phyloP scores from a whole-genome alignment of 2,797 vertebrate species.

The Sebastes cheni region DNA sequence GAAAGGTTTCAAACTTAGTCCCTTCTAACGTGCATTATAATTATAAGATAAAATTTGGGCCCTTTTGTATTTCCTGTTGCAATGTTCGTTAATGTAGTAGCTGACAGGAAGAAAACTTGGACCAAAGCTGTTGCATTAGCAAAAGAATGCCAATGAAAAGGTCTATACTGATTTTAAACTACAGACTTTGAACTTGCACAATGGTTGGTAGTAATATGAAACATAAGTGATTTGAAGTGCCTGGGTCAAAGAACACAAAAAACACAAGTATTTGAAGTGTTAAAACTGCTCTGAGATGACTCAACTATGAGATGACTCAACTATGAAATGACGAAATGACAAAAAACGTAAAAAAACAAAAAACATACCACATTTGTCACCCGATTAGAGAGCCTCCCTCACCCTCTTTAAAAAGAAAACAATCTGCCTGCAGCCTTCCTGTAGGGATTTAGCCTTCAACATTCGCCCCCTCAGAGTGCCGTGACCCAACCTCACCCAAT shows the following conservation, averaged over 20 bases:
- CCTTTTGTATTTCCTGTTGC: too few species aligned
- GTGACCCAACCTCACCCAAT: slow-evolving; percentile 28
- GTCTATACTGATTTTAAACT: neutral
- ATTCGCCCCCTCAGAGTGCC: slow-evolving; percentile 27
- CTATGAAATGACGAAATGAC: neutral
- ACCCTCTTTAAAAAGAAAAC: neutral
- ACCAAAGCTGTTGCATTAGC: too few species aligned
- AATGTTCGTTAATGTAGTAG: too few species aligned
- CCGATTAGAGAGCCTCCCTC: neutral
- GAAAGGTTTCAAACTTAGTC: neutral
- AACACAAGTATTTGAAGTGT: neutral
- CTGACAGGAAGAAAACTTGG: too few species aligned
- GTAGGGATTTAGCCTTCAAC: slow-evolving; percentile 33
- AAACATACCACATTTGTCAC: neutral
- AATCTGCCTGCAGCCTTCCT: neutral
- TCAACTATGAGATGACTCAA: neutral
- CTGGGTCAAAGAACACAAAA: neutral
- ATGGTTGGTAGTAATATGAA: neutral
- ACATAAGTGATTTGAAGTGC: neutral
- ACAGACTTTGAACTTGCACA: neutral
- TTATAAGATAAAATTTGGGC: neutral
- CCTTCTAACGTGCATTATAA: neutral
- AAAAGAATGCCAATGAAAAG: too few species aligned
- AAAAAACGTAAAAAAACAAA: neutral
- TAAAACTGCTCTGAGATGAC: neutral